Base-by-base conservation (phyloP, 2,113 vertebrate genomes). In the Pseudopipra pipra region DNA sequence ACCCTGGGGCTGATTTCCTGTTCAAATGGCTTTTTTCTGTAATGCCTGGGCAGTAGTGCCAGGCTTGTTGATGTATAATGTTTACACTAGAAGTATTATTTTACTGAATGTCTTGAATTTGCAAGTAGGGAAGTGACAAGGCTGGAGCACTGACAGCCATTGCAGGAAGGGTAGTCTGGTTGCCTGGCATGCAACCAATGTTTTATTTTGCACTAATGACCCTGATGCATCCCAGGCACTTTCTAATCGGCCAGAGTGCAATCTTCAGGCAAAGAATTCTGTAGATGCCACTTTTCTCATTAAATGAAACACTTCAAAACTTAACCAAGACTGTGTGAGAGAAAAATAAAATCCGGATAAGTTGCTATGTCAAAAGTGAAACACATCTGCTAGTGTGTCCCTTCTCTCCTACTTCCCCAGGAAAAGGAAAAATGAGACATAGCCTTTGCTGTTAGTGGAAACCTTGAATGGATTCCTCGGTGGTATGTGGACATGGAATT, bases 21-120 rank as follows among this genome's bases (percentile, higher is more conserved):
- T 92, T 95, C 84, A 31, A 62, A n/a, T 63, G 76, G 28, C 25
- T 87, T 58, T 75, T 86, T 80, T 33, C 73, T 91, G 2, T 92
- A 91, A 47, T 55, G 84, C 89, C 74, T 91, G 62, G 84, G 81
- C 74, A 83, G 78, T 41, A 76, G 46, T 94, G 92, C 92, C 85
- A 90, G 88, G 85, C 68, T 85, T 82, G 79, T 88, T 90, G 88
- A 63, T 96, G 68, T 80, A 70, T 80, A 52, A 62, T 90, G 76
- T 96, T 96, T 96, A 95, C 96, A 91, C 79, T 82, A 90, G 25
- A 90, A 89, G 87, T 92, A 90, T 94, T 96, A 94, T 93, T 96
- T 91, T 17, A 6, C 67, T 89, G 92, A 95, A 91, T 93, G 91
- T 93, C 41, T 44, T 66, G 80, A 94, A 94, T 93, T 95, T 65